phyloP scores from a whole-genome alignment of 2,113 vertebrate genomes.

The Cardinalis cardinalis region DNA sequence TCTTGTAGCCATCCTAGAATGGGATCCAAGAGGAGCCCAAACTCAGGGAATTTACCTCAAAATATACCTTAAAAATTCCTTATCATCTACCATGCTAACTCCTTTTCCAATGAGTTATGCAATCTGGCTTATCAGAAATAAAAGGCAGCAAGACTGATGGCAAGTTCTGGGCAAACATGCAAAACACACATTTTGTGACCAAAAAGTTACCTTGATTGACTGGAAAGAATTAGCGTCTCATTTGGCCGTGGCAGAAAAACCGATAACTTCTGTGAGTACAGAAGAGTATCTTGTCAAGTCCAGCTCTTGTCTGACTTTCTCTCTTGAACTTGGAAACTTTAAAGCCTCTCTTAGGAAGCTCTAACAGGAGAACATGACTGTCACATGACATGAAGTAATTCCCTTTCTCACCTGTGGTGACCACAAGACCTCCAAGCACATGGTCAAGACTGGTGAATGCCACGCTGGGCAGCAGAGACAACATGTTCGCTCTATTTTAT shows the following conservation, averaged over 20 bases:
- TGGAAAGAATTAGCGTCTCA: fast-evolving
- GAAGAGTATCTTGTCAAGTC: background rate
- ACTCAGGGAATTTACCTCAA: background rate
- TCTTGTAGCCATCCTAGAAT: background rate
- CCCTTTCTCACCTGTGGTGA: background rate
- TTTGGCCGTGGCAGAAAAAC: background rate
- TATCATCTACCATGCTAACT: background rate
- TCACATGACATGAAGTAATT: background rate
- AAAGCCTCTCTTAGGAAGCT: background rate
- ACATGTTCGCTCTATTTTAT: background rate
- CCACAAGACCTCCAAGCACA: background rate
- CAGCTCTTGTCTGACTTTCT: background rate
- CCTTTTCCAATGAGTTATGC: background rate
- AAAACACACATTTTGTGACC: background rate
- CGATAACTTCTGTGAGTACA: background rate
- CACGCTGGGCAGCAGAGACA: background rate
- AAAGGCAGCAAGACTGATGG: background rate
- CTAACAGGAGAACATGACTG: background rate
- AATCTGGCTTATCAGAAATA: background rate
- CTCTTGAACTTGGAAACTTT: background rate
- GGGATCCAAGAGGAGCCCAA: background rate
- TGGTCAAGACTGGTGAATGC: background rate
- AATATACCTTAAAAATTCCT: background rate
- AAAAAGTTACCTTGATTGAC: background rate
- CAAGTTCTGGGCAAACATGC: background rate